Evolutionary conservation across 2,888 invertebrate species (phyloP), one percentile per base, ranked within the genome.

Genomic region (Amblyjoppa proteus): DNA sequence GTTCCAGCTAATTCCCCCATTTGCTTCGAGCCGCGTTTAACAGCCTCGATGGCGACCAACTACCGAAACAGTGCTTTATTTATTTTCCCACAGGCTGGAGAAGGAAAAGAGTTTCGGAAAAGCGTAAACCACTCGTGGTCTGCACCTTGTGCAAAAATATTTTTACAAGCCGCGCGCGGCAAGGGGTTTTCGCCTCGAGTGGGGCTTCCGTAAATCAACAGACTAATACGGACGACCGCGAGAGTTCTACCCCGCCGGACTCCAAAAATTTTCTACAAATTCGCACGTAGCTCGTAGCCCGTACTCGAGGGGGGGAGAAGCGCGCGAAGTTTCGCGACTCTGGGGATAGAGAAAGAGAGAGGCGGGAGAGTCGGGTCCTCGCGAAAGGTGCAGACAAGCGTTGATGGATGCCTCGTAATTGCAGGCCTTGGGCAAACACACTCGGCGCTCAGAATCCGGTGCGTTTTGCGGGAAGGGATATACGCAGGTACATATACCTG

Each of bases 1-100:
- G 91, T 91, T 91, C 88, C 88, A 86, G 88, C 90, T 91, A 92
- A 92, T 92, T 92, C 90, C 83, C 45, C 87, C 41, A 64, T 86
- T 91, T 81, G 86, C 83, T 82, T 73, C 84, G 68, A 83, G 49
- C 68, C 51, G 61, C 79, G 76, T 85, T 83, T 80, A 85, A 31
- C 83, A 83, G 85, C 85, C 80, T 85, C 76, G 82, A 80, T 76
- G 71, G 41, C 53, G 51, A 75, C 82, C 85, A 82, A 85, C 85
- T 87, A 88, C 86, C 80, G 84, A 86, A 81, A 79, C 79, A 83
- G 84, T 68, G 79, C 85, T 83, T 88, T 89, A 87, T 89, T 90
- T 89, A 87, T 88, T 87, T 88, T 88, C 66, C 38, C 64, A 78
- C 71, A 56, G 83, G 73, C 45, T 28, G 38, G 53, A 70, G 56